Evolutionary conservation across 2,888 invertebrate species (phyloP).

Genomic region (Hydrotaea diabolus): DNA sequence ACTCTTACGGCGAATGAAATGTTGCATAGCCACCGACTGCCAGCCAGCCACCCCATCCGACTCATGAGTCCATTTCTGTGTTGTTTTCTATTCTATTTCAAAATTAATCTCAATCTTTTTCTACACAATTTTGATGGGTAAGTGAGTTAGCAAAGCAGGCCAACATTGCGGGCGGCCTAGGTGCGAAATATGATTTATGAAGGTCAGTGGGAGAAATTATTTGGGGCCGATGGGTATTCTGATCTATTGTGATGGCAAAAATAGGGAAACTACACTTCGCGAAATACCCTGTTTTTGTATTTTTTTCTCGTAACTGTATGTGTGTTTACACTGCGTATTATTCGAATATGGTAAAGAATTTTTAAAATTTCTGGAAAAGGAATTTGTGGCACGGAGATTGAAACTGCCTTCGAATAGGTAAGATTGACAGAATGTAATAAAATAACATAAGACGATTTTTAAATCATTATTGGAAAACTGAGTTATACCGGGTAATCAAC

Average conservation of each 20-base stretch:
- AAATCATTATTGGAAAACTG: too few relatives aligned
- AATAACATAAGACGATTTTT: too few relatives aligned
- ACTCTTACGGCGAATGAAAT: conserved; percentile 63
- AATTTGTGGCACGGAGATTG: too few relatives aligned
- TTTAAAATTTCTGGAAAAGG: too few relatives aligned
- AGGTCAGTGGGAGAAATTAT: not conserved
- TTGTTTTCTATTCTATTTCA: conserved; percentile 2
- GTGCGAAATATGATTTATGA: conserved; percentile 13
- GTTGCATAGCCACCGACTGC: conserved; percentile 11
- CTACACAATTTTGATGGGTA: not conserved
- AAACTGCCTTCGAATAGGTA: too few relatives aligned
- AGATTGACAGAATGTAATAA: too few relatives aligned
- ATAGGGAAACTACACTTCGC: too few relatives aligned
- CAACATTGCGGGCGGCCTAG: not conserved
- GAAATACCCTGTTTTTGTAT: too few relatives aligned
- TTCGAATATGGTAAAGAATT: too few relatives aligned
- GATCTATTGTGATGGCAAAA: not conserved
- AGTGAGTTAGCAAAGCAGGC: not conserved
- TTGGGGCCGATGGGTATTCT: not conserved
- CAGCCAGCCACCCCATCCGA: not conserved
- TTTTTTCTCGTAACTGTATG: too few relatives aligned
- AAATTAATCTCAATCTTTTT: not conserved
- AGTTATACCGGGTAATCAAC: too few relatives aligned
- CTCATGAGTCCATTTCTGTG: not conserved
- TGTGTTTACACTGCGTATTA: too few relatives aligned